Conservation (phyloP, 2,113 vertebrate species). For the Podarcis muralis region DNA sequence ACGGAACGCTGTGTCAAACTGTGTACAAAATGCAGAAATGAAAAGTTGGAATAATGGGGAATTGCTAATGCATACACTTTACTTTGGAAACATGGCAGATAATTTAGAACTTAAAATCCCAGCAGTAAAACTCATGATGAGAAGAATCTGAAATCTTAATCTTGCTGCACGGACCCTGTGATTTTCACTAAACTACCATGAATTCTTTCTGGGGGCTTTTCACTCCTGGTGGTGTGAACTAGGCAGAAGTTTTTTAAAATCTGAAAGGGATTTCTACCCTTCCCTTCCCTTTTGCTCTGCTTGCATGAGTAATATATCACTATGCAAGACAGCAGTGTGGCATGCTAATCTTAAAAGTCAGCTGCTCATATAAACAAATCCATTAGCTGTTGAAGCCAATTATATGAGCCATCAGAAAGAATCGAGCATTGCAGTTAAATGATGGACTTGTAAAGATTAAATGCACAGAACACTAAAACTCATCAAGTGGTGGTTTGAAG, state of each 20-base stretch:
- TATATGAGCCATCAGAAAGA: neutral
- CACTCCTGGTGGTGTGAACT: neutral
- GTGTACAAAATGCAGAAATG: neutral
- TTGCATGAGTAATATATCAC: constrained; percentile 19
- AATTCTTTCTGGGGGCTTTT: neutral
- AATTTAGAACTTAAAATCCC: neutral
- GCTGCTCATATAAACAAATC: neutral
- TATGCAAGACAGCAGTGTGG: neutral
- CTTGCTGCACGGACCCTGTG: neutral
- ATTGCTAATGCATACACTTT: neutral
- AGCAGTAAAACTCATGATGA: neutral
- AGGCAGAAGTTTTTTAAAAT: constrained; percentile 16
- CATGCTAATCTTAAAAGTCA: constrained; percentile 8
- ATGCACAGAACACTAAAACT: neutral
- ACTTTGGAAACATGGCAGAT: neutral
- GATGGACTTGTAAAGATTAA: constrained; percentile 5
- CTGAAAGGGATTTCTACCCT: neutral
- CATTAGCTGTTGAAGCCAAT: constrained; percentile 2
- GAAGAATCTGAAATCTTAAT: neutral
- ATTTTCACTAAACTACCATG: neutral
- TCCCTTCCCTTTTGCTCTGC: neutral
- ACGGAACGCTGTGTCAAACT: neutral
- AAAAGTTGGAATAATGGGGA: neutral
- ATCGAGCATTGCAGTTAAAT: neutral
- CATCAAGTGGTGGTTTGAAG: neutral